Evolutionary conservation across 2,797 vertebrate species (phyloP).

Genomic region (Macropodus opercularis): DNA sequence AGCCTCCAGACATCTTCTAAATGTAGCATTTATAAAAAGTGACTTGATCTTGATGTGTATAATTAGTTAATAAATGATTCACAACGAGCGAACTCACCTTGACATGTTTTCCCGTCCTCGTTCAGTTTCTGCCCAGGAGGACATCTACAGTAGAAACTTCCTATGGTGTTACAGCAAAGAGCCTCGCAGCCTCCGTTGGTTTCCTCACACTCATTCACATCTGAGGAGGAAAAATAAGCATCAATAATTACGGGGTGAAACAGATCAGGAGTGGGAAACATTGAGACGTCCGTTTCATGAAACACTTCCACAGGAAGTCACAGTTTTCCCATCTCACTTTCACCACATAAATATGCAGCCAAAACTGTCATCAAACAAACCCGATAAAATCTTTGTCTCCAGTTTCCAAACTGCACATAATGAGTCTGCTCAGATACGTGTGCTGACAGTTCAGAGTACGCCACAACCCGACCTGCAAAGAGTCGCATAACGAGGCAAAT

Average conservation of each 20-base stretch:
- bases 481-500: slow-evolving; percentile 32
- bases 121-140: slow-evolving; percentile 77
- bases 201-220: slow-evolving; percentile 84
- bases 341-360: slow-evolving; percentile 40
- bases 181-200: slow-evolving; percentile 83
- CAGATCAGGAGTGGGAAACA: too few species aligned
- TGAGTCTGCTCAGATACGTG: slow-evolving; percentile 42
- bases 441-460: slow-evolving; percentile 42
- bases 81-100: slow-evolving; percentile 74
- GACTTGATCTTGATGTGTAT: not conserved
- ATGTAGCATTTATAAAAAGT: not conserved
- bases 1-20: too few species aligned
- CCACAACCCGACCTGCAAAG: slow-evolving; percentile 34
- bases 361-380: slow-evolving; percentile 49
- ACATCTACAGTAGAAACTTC: slow-evolving; percentile 89
- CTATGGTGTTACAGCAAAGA: slow-evolving; percentile 86
- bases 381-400: slow-evolving; percentile 49
- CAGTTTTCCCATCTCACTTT: slow-evolving; percentile 45
- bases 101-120: slow-evolving; percentile 81
- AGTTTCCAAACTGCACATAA: slow-evolving; percentile 57
- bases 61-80: not conserved
- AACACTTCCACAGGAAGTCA: slow-evolving; percentile 36
- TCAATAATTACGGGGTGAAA: not conserved
- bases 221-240: slow-evolving; percentile 60
- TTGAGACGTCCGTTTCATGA: slow-evolving; percentile 7